A percentile compares a stretch with the other conserved stretches of the same genome.
phyloP scores from a whole-genome alignment of 1,140 invertebrate species.

The Drosophila sp. region DNA sequence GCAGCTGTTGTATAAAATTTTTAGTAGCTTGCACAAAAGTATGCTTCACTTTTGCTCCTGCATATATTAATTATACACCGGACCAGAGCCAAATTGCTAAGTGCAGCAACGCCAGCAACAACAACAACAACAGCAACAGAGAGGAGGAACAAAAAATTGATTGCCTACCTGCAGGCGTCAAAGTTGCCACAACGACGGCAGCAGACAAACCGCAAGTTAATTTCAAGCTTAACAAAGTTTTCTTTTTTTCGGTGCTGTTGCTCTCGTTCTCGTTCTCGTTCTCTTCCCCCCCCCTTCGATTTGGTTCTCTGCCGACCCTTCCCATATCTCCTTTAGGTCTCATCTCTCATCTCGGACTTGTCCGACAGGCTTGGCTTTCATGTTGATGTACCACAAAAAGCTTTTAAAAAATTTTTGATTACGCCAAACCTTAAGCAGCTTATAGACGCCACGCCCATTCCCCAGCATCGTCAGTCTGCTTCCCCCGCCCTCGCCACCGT shows the following conservation, averaged over 20 bases:
- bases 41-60: slow-evolving; percentile 46
- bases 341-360: slow-evolving; percentile 25
- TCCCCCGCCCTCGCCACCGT: background rate
- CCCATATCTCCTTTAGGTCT: slow-evolving; percentile 8
- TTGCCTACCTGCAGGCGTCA: slow-evolving; percentile 80
- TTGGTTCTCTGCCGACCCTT: background rate
- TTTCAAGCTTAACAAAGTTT: slow-evolving; percentile 80
- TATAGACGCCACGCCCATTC: slow-evolving; percentile 49
- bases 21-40: slow-evolving; percentile 64
- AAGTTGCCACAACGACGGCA: slow-evolving; percentile 57
- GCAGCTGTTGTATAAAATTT: slow-evolving; percentile 76
- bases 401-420: slow-evolving; percentile 83
- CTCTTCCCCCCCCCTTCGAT: background rate
- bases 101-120: slow-evolving; percentile 53
- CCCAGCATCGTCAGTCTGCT: background rate
- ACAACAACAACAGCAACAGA: slow-evolving; percentile 12
- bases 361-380: slow-evolving; percentile 52
- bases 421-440: slow-evolving; percentile 81
- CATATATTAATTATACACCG: slow-evolving; percentile 74
- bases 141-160: slow-evolving; percentile 58
- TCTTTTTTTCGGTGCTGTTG: slow-evolving; percentile 44
- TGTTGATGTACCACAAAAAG: slow-evolving; percentile 76
- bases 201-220: slow-evolving; percentile 80
- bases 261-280: slow-evolving; percentile 9
- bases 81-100: slow-evolving; percentile 61